Conservation (phyloP, 2,888 invertebrate species). For the Hirtodrosophila duncani region DNA sequence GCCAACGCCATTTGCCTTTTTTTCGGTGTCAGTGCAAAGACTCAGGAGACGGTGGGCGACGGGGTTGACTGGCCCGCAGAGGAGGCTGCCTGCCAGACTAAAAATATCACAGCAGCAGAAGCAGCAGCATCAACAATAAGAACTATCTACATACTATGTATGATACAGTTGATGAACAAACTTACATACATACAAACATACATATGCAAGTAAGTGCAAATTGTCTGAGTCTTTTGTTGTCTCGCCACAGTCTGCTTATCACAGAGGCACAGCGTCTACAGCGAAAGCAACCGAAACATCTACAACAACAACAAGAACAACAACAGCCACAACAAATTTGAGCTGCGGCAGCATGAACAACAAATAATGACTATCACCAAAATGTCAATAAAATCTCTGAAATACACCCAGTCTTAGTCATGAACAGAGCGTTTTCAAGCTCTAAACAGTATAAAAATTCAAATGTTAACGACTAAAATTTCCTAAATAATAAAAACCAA, state of each 20-base stretch:
- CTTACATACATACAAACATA: too few species aligned
- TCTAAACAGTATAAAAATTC: too few species aligned
- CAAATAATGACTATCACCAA: conserved; percentile 56
- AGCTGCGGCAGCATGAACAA: conserved; percentile 13
- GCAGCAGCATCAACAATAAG: background rate
- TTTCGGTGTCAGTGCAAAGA: conserved; percentile 32
- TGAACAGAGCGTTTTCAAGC: too few species aligned
- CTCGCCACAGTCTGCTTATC: conserved; percentile 73
- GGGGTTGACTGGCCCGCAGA: background rate
- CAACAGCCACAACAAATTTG: conserved; percentile 19
- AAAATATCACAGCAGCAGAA: background rate
- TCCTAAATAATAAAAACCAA: too few species aligned
- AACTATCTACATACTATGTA: conserved; percentile 3
- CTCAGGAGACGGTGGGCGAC: too few species aligned
- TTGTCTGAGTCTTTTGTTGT: conserved; percentile 71
- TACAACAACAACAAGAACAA: conserved; percentile 21
- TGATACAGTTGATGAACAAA: too few species aligned
- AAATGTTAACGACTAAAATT: too few species aligned
- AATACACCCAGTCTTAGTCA: too few species aligned
- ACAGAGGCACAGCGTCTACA: too few species aligned
- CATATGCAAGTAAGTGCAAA: conserved; percentile 56
- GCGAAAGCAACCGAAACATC: conserved; percentile 23
- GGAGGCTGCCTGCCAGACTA: too few species aligned
- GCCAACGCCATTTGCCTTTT: conserved; percentile 30
- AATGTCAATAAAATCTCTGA: conserved; percentile 38